Evolutionary conservation across 2,113 vertebrate genomes (phyloP).

Genomic region (Tupaia chinensis): DNA sequence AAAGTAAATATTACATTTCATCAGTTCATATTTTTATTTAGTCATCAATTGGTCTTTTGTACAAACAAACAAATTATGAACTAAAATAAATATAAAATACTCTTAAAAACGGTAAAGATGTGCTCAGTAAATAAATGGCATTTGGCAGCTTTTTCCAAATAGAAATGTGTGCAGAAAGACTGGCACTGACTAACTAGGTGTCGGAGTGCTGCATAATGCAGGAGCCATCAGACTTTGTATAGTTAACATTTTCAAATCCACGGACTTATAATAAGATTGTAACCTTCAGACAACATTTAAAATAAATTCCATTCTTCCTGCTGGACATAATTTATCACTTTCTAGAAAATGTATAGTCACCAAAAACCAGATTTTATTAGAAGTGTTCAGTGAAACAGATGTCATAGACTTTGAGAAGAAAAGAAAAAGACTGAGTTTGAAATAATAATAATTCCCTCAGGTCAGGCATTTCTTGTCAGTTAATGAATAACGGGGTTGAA

Average conservation of each 20-base stretch:
- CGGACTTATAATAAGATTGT: slow-evolving; percentile 52
- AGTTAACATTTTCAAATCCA: slow-evolving; percentile 57
- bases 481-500: slow-evolving; percentile 55
- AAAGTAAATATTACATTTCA: background rate
- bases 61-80: background rate
- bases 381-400: slow-evolving; percentile 50
- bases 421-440: slow-evolving; percentile 45
- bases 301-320: slow-evolving; percentile 52
- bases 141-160: background rate
- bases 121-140: slow-evolving; percentile 2
- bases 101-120: background rate
- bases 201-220: background rate
- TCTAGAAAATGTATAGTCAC: background rate
- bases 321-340: slow-evolving; percentile 50
- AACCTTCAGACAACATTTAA: slow-evolving; percentile 67
- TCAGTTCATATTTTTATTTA: background rate
- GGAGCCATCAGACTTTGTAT: background rate
- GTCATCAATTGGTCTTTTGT: background rate
- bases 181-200: background rate
- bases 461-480: slow-evolving; percentile 61
- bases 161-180: background rate
- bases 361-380: slow-evolving; percentile 52
- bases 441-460: slow-evolving; percentile 42
- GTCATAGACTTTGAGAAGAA: background rate
- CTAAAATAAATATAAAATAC: background rate